Evolutionary conservation across 2,113 vertebrate species (phyloP).

Genomic region (Cyanocitta stelleri): DNA sequence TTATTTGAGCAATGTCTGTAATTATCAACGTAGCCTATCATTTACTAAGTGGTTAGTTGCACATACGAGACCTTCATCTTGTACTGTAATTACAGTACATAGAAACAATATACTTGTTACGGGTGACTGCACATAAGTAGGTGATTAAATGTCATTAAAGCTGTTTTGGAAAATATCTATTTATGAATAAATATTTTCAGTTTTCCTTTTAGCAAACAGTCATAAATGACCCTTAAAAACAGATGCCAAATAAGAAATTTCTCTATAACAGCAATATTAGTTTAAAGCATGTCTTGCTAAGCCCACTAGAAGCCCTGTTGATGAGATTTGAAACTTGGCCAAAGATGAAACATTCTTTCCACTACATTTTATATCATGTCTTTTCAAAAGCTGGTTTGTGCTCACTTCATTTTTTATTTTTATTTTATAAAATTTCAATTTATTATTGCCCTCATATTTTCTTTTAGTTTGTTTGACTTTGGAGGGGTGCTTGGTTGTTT

Average conservation of each 20-base stretch:
- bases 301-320: not conserved
- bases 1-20: slow-evolving; percentile 32
- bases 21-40: slow-evolving; percentile 44
- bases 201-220: not conserved
- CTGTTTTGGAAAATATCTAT: not conserved
- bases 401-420: not conserved
- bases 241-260: not conserved
- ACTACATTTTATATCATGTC: not conserved
- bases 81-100: slow-evolving; percentile 31
- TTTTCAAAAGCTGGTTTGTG: not conserved
- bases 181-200: slow-evolving; percentile 21
- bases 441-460: not conserved
- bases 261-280: not conserved
- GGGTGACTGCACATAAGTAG: not conserved
- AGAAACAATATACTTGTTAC: slow-evolving; percentile 13
- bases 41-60: slow-evolving; percentile 49
- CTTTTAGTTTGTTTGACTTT: not conserved
- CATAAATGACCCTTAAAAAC: not conserved
- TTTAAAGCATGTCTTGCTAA: not conserved
- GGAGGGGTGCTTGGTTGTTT: not conserved
- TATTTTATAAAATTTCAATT: not conserved
- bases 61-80: slow-evolving; percentile 21
- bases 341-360: not conserved
- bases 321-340: not conserved
- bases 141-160: slow-evolving; percentile 10